phyloP scores from a whole-genome alignment of 2,113 vertebrate species.

The Planiliza haematocheilus region DNA sequence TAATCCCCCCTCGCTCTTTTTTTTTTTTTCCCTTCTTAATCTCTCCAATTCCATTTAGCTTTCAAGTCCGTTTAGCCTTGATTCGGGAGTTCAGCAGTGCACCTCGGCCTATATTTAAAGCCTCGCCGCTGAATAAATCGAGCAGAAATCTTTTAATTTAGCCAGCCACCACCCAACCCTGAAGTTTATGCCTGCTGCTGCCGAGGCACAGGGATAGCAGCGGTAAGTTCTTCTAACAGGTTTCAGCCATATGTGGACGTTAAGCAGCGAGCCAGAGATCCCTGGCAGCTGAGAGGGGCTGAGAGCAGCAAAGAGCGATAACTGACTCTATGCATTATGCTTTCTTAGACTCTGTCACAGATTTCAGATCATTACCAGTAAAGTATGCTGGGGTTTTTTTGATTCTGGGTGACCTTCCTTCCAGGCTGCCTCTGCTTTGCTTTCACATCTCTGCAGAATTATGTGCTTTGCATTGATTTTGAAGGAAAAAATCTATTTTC shows the following conservation, averaged over 20 bases:
- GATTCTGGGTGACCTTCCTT: background rate
- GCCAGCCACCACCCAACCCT: slow-evolving; percentile 4
- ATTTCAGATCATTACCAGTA: background rate
- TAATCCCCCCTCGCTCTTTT: slow-evolving; percentile 24
- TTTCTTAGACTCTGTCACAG: background rate
- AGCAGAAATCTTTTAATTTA: slow-evolving; percentile 54
- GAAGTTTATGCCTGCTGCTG: slow-evolving; percentile 23
- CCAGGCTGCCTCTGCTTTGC: background rate
- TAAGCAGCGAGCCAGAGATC: slow-evolving; percentile 17
- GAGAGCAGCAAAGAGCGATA: background rate
- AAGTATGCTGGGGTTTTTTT: background rate
- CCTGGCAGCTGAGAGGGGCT: background rate
- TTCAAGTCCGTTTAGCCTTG: slow-evolving; percentile 59
- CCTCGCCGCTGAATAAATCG: slow-evolving; percentile 39
- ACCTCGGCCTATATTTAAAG: slow-evolving; percentile 62
- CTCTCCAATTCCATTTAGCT: slow-evolving; percentile 65
- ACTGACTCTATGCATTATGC: slow-evolving; percentile 7
- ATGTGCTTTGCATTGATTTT: background rate
- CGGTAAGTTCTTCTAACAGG: slow-evolving; percentile 35
- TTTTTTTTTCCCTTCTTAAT: slow-evolving; percentile 52
- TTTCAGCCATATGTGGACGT: slow-evolving; percentile 39
- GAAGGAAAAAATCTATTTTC: too few species aligned
- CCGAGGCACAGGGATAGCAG: slow-evolving; percentile 25
- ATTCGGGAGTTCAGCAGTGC: slow-evolving; percentile 57
- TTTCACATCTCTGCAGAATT: background rate